Percentiles rank a stretch among this genome's conserved stretches.
phyloP scores from a whole-genome alignment of 2,888 invertebrate species.

The Odontomyia ornata region DNA sequence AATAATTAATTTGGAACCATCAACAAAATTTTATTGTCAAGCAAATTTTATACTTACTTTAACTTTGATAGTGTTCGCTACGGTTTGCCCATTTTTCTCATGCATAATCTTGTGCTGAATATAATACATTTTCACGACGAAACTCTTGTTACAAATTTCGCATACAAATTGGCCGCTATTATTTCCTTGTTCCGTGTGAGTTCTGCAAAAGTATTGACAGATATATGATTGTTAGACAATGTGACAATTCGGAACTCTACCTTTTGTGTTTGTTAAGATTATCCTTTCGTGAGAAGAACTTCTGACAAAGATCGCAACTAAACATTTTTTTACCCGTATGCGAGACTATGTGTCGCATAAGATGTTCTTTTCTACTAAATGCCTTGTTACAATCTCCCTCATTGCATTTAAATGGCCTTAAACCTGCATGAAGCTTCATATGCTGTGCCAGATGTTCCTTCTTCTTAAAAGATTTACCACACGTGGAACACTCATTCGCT shows the following conservation, averaged over 20 bases:
- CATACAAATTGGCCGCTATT: constrained; percentile 68
- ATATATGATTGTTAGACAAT: too few species aligned
- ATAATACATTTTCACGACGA: constrained; percentile 74
- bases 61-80: constrained; percentile 46
- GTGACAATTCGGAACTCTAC: too few species aligned
- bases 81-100: constrained; percentile 55
- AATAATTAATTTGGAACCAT: too few species aligned
- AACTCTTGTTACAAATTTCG: constrained; percentile 73
- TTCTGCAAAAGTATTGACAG: constrained; percentile 55
- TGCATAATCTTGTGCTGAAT: constrained; percentile 71
- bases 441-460: constrained; percentile 77
- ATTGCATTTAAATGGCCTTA: constrained; percentile 73
- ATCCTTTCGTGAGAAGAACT: constrained; percentile 66
- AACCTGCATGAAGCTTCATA: constrained; percentile 72
- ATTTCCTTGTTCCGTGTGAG: constrained; percentile 56
- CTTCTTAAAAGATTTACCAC: constrained; percentile 72
- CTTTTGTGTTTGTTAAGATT: constrained; percentile 64
- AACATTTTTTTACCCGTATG: constrained; percentile 76
- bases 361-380: constrained; percentile 75
- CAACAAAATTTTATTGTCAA: too few species aligned
- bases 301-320: constrained; percentile 70
- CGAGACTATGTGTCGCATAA: constrained; percentile 72
- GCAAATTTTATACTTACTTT: constrained; percentile 51
- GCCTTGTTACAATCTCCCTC: constrained; percentile 70
- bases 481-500: constrained; percentile 66